Percentiles rank a stretch among this genome's conserved stretches.
Evolutionary conservation across 2,797 vertebrate genomes (phyloP).

Genomic region (Myotis myotis): DNA sequence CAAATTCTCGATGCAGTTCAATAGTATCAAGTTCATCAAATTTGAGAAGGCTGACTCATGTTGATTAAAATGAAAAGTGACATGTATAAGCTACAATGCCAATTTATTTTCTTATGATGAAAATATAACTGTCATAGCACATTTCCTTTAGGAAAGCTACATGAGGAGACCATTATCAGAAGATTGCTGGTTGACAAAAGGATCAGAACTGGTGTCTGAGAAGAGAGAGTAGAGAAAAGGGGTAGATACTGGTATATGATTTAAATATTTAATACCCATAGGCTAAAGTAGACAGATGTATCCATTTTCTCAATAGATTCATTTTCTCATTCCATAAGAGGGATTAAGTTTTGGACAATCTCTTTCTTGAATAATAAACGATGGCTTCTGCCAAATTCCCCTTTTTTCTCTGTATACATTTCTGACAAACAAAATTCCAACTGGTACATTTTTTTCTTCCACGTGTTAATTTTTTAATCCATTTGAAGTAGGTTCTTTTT

Average conservation of each 20-base stretch:
- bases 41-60: background rate
- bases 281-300: background rate
- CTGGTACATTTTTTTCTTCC: background rate
- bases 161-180: constrained; percentile 22
- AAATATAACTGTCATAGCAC: background rate
- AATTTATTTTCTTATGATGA: constrained; percentile 14
- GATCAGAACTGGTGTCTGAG: background rate
- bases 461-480: background rate
- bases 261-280: background rate
- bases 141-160: constrained; percentile 8
- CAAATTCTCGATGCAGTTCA: background rate
- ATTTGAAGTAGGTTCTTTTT: background rate
- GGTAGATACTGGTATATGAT: background rate
- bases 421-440: background rate
- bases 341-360: background rate
- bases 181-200: background rate
- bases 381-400: background rate
- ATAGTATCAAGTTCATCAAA: background rate
- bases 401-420: background rate
- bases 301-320: constrained; percentile 22
- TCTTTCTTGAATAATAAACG: background rate
- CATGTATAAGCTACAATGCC: background rate
- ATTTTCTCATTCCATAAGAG: background rate
- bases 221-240: background rate
- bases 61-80: constrained; percentile 50